Percentiles rank a stretch among this genome's conserved stretches.
These are phyloP conservation scores for Caenorhabditis parvicauda DNA, from an alignment of 2,888 invertebrate species.

Conservation along the genomic window DNA sequence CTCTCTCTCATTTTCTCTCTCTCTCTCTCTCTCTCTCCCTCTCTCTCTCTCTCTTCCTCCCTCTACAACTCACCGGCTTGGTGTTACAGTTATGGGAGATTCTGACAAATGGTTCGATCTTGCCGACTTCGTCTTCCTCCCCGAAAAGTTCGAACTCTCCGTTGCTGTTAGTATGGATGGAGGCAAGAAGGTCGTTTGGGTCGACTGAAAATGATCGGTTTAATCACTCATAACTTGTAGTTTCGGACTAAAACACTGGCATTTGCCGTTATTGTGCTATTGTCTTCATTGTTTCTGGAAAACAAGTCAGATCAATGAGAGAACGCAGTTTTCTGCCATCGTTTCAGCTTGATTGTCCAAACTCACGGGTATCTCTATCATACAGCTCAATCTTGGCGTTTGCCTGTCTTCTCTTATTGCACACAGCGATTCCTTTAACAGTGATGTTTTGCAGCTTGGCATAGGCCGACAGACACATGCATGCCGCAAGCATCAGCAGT, in stretches of 20 bases:
- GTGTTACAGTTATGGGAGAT: conserved; percentile 42
- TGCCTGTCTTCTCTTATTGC: conserved; percentile 40
- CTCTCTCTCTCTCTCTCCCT: conserved; percentile 6
- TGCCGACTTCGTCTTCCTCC: conserved; percentile 45
- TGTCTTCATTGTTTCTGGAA: no score
- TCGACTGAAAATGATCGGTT: conserved; percentile 34
- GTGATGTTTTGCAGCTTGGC: conserved; percentile 40
- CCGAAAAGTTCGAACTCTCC: conserved; percentile 46
- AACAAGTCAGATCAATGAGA: no score
- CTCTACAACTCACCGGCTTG: conserved; percentile 20
- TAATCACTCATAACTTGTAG: background rate
- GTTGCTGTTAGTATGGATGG: conserved; percentile 42
- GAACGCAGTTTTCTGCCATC: no score
- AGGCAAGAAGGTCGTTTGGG: conserved; percentile 41
- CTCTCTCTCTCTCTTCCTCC: background rate
- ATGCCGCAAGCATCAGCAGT: conserved; percentile 11
- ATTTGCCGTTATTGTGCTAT: no score
- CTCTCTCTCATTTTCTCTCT: background rate
- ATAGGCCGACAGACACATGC: conserved; percentile 3
- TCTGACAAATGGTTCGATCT: conserved; percentile 45
- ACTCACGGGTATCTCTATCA: conserved; percentile 47
- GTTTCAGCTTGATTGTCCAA: no score
- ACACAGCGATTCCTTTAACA: conserved; percentile 44
- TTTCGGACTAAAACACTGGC: no score
- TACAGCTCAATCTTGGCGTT: conserved; percentile 40